Base-by-base conservation (phyloP, 2,888 invertebrate species). In the Cryptosula pallasiana region DNA sequence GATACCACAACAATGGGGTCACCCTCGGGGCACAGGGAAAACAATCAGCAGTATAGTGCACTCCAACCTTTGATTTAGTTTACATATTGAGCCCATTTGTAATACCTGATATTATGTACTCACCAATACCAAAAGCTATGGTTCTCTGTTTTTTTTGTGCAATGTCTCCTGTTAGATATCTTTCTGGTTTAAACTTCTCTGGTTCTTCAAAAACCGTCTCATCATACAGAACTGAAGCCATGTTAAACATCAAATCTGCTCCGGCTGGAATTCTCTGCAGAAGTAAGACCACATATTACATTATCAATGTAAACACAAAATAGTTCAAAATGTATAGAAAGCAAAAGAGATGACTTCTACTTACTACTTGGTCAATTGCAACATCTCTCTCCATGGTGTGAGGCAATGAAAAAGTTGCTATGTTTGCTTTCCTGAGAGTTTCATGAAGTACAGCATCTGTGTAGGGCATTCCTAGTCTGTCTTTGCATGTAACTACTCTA, bases 121-220 rank as follows among this genome's bases (percentile, higher is more conserved):
- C n/a, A 63, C 63, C 63, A 13, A 63, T 32, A 32, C 63, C 63
- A 63, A 63, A 63, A 9, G 63, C 29, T 13, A 63, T 63, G 16
- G 63, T 63, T 34, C 63, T 63, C 34, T 63, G 63, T 32, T 63
- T 63, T 34, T 63, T 63, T 2, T 29, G 32, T 2, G 63, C 32
- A n/a, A 63, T 63, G 27, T 63, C 63, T 32, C 63, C 63, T 29
- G 63, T 29, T n/a, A 63, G 32, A 34, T 32, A 63, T 32, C 63
- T 25, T 32, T 63, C 63, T 32, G 63, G 63, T 63, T 32, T 63
- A 32, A 63, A 63, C 2, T 20, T 9, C 27, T 13, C 25, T 29
- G 63, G 63, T 25, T 63, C 63, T n/a, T 63, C 63, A 63, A 63
- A 63, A 13, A 63, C 63, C 9, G 20, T n/a, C 32, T 63, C 63